Evolutionary conservation across 2,888 invertebrate genomes (phyloP), one percentile per base, ranked within the genome.

Genomic region (Suillia variegata): DNA sequence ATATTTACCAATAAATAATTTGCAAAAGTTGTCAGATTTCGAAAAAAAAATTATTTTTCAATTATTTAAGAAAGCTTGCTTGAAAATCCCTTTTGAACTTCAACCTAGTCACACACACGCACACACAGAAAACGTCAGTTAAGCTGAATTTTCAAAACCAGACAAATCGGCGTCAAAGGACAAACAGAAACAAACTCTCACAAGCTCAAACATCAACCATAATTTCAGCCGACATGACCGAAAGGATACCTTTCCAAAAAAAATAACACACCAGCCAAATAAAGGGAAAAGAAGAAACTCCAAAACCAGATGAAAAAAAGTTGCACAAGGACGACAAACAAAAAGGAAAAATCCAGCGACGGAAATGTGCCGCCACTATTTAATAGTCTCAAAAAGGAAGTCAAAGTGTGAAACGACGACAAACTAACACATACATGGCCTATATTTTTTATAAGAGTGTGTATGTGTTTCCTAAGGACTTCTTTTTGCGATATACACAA

Each of bases 371-470:
- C 38, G 38, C 38, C 38, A 13, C 38, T 4, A 38, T 38, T 38
- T 38, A 38, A 38, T 38, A 38, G 38, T 38, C 38, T 38, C 31
- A 38, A 38, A 38, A 38, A 38, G 38, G 38, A 38, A 38, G 38
- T 38, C 38, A 38, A 38, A 38, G 38, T 38, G 38, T 38, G 38
- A 38, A 38, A 38, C 10, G 38, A 8, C n/a, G 38, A 13, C 38
- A 38, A 8, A 38, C 38, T n/a, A 8, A 38, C n/a, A 4, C 38
- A 38, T n/a, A 38, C 4, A 38, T 38, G 6, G 26, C 26, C n/a
- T n/a, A n/a, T n/a, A n/a, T n/a, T n/a, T n/a, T n/a, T n/a, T n/a
- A 26, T 5, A 10, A 26, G 26, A 26, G 26, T 38, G 38, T 38
- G 38, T 38, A n/a, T 38, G 38, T 38, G 38, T 38, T 8, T 38